Percentiles rank a stretch among this genome's conserved stretches.
Evolutionary conservation across 1,140 invertebrate genomes (phyloP).

Genomic region (Drosophila lowei): DNA sequence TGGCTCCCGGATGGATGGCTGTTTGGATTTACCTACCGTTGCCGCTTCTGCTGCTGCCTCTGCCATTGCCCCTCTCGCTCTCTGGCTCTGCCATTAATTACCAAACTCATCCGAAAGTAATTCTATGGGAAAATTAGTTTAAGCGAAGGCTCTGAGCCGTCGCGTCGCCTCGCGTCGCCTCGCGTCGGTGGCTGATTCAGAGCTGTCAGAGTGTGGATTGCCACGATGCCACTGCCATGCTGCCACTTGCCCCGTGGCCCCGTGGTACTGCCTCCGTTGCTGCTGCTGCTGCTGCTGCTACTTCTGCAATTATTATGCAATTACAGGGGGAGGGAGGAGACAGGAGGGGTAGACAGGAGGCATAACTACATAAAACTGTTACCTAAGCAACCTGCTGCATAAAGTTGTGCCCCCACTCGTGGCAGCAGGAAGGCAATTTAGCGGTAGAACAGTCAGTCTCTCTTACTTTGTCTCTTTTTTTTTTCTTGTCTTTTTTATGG

Average conservation of each 20-base stretch:
- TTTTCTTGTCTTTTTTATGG: slow-evolving; percentile 72
- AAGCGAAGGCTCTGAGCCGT: slow-evolving; percentile 30
- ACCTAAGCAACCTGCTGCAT: slow-evolving; percentile 79
- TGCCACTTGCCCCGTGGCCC: background rate
- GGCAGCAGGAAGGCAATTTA: slow-evolving; percentile 65
- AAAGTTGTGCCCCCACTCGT: slow-evolving; percentile 57
- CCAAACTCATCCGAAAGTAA: slow-evolving; percentile 78
- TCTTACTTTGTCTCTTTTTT: slow-evolving; percentile 6
- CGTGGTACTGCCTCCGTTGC: background rate
- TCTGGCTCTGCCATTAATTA: slow-evolving; percentile 67
- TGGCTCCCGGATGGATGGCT: slow-evolving; percentile 9
- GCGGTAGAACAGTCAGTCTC: slow-evolving; percentile 35
- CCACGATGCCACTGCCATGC: slow-evolving; percentile 23
- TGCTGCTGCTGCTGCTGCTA: background rate
- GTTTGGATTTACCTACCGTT: slow-evolving; percentile 39
- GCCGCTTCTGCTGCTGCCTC: slow-evolving; percentile 3
- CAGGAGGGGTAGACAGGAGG: slow-evolving; percentile 15
- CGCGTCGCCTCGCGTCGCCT: slow-evolving; percentile 20
- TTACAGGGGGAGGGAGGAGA: slow-evolving; percentile 41
- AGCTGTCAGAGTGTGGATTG: slow-evolving; percentile 51
- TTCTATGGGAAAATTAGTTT: slow-evolving; percentile 79
- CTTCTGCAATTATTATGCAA: slow-evolving; percentile 74
- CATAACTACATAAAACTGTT: slow-evolving; percentile 79
- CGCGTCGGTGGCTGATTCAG: slow-evolving; percentile 32
- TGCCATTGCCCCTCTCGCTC: background rate